Base-by-base conservation (phyloP, 2,113 vertebrate genomes). In the Rhynchomys soricoides region DNA sequence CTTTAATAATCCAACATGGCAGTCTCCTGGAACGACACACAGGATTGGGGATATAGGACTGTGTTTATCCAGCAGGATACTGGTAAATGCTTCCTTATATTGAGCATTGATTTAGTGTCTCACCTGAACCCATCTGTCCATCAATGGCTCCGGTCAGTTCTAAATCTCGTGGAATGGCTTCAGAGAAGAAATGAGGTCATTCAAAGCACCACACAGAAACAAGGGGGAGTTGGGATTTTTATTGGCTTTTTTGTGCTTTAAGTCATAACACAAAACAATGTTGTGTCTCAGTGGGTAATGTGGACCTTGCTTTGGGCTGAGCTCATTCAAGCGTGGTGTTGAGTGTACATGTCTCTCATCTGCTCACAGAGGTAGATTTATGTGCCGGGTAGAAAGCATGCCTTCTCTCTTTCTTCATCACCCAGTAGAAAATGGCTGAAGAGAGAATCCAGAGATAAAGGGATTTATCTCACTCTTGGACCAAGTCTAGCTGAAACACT, bases 151-250 rank as follows among this genome's bases (percentile, higher is more conserved):
- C 50, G 15, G 8, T 86, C 74, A 19, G 50, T 70, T 85, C 37
- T 57, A 34, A 26, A 92, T 71, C 59, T 62, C 48, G 12, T 29
- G 5, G 52, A 21, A 31, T 55, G 37, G 64, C 81, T 86, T 90
- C 70, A 79, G 75, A 95, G 43, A 92, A 96, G 50, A 96, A 95
- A 94, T 62, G 22, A 96, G 52, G 82, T 86, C 89, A 90, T 62
- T 86, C 29, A 92, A 87, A 89, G 40, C 11, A 64, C 12, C 73
- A 43, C 50, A 78, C 10, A 85, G 73, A 92, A 94, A 83, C 43
- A 86, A 79, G 55, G 26, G 3, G 64, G 19, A 48, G 29, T 88
- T 89, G 87, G 92, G 64, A 87, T 91, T 95, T 68, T 96, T 77
- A 66, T 78, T 85, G 78, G 64, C 15, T 70, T 95, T 89, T 95